These are phyloP conservation scores for Dynastes tityus DNA, from an alignment of 2,888 invertebrate genomes.

Conservation along the genomic window DNA sequence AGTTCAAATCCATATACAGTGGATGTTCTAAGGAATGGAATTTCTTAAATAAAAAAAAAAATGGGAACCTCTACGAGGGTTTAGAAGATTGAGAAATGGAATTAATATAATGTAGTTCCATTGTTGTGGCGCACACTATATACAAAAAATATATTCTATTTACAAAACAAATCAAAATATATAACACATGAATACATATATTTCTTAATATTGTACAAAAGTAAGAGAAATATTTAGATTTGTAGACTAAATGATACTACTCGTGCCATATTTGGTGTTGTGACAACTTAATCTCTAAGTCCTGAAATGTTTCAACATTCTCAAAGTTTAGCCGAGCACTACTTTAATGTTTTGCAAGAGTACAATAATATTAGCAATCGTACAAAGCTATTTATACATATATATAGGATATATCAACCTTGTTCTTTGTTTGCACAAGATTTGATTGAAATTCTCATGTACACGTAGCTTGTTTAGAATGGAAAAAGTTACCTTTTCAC, in stretches of 20 bases:
- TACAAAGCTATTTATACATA: no score
- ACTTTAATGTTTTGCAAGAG: no score
- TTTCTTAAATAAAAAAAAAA: neutral
- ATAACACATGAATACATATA: neutral
- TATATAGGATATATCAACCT: no score
- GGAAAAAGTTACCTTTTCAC: no score
- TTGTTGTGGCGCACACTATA: neutral
- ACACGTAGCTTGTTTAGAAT: no score
- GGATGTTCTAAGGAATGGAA: neutral
- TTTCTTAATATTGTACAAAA: constrained; percentile 15
- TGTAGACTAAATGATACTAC: neutral
- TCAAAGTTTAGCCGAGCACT: no score
- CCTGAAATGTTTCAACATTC: no score
- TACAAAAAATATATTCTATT: constrained; percentile 8
- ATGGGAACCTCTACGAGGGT: neutral
- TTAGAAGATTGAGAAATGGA: no score
- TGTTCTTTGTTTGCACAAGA: no score
- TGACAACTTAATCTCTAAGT: neutral
- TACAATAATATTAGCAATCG: no score
- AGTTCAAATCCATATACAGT: constrained; percentile 1
- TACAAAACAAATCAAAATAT: neutral
- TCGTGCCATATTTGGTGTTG: constrained; percentile 13
- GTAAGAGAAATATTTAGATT: neutral
- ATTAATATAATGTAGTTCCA: neutral
- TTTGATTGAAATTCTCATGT: no score